These are phyloP conservation scores for Antennarius maculatus DNA, from an alignment of 2,797 vertebrate genomes.

Conservation along the genomic window DNA sequence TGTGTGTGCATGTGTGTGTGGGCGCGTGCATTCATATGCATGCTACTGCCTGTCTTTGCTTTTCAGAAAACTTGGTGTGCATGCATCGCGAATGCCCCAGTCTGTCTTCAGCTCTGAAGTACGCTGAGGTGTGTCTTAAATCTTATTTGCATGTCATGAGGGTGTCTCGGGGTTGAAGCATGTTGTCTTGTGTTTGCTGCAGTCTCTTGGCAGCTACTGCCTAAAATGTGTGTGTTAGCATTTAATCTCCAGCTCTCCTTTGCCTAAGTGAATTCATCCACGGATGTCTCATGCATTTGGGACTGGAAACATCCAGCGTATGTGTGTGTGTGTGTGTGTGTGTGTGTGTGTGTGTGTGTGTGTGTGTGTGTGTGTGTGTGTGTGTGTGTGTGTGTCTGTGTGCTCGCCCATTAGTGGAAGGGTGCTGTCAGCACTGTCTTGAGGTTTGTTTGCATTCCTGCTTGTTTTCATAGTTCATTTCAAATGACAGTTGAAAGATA, in stretches of 20 bases:
- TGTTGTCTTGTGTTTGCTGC: constrained; percentile 1
- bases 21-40: not conserved
- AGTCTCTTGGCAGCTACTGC: constrained; percentile 19
- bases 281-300: constrained; percentile 30
- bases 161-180: constrained; percentile 20
- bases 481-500: constrained; percentile 35
- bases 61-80: constrained; percentile 38
- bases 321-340: constrained; percentile 51
- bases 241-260: constrained; percentile 54
- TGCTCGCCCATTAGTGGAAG: constrained; percentile 34
- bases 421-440: constrained; percentile 4
- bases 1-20: constrained; percentile 6
- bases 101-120: constrained; percentile 39
- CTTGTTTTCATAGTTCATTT: constrained; percentile 34
- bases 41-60: constrained; percentile 10
- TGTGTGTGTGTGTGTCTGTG: not conserved
- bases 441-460: constrained; percentile 51
- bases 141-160: constrained; percentile 39
- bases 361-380: constrained; percentile 51
- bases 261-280: constrained; percentile 61
- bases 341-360: constrained; percentile 26
- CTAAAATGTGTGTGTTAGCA: constrained; percentile 37
- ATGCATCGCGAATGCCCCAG: constrained; percentile 16
- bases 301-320: constrained; percentile 55
- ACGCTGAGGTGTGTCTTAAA: constrained; percentile 43